Evolutionary conservation across 2,888 invertebrate genomes (phyloP).

Genomic region (Macropis europaea): DNA sequence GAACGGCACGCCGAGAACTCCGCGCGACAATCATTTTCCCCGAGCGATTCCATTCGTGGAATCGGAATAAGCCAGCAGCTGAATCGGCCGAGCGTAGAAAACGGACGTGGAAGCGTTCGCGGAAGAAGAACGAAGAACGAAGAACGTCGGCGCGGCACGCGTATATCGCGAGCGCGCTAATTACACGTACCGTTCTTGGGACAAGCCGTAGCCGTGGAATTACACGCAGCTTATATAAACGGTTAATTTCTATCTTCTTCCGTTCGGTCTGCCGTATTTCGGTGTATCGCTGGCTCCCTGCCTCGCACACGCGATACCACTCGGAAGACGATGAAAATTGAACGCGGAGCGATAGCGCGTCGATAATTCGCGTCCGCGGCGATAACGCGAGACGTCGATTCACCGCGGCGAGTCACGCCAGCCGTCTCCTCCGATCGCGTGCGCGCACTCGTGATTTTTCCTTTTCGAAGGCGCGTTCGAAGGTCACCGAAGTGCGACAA

Average conservation of each 20-base stretch:
- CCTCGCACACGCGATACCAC: too few relatives aligned
- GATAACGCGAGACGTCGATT: background rate
- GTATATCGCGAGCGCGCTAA: slow-evolving; percentile 30
- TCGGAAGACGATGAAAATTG: too few relatives aligned
- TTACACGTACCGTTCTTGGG: slow-evolving; percentile 32
- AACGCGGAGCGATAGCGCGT: too few relatives aligned
- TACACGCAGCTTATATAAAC: slow-evolving; percentile 50
- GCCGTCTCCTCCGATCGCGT: too few relatives aligned
- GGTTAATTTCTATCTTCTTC: slow-evolving; percentile 36
- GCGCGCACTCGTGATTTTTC: background rate
- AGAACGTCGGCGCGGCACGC: background rate
- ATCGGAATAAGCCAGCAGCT: too few relatives aligned
- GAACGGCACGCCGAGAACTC: too few relatives aligned
- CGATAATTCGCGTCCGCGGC: too few relatives aligned
- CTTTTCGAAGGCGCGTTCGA: background rate
- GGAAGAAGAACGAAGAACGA: slow-evolving; percentile 14
- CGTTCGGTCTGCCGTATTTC: slow-evolving; percentile 24
- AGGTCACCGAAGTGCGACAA: too few relatives aligned
- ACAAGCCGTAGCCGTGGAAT: slow-evolving; percentile 30
- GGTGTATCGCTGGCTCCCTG: slow-evolving; percentile 7
- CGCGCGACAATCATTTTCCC: too few relatives aligned
- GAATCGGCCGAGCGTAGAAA: too few relatives aligned
- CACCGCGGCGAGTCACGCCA: background rate
- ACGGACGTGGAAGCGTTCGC: background rate
- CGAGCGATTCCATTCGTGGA: too few relatives aligned